These are phyloP conservation scores for Ammodytes dubius DNA, from an alignment of 2,113 vertebrate species.

Conservation along the genomic window DNA sequence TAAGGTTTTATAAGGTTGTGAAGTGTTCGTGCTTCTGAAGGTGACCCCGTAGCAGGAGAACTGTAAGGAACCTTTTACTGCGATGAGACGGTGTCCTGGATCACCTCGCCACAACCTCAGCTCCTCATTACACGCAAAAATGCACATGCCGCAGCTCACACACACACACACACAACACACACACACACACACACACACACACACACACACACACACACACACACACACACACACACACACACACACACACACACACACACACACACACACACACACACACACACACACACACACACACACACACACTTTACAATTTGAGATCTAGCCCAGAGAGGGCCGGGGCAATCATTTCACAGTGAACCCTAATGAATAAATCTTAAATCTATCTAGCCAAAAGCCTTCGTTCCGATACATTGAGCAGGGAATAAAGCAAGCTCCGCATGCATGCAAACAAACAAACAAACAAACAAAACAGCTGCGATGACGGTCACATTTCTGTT, in stretches of 20 bases:
- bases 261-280: not conserved
- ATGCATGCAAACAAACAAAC: conserved; percentile 1
- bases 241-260: not conserved
- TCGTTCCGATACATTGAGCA: not conserved
- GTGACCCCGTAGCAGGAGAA: conserved; percentile 62
- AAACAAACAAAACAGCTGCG: conserved; percentile 4
- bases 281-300: not conserved
- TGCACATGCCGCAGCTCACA: too few species aligned
- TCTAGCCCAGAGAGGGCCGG: conserved; percentile 15
- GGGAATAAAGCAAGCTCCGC: not conserved
- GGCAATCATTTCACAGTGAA: conserved; percentile 37
- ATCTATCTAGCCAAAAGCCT: conserved; percentile 4
- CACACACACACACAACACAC: conserved; percentile 17
- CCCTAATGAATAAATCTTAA: conserved; percentile 41
- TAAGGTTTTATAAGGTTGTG: conserved; percentile 68
- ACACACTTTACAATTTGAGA: conserved; percentile 8
- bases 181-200: not conserved
- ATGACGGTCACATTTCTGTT: conserved; percentile 21
- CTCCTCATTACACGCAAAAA: conserved; percentile 12
- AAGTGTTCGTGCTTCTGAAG: conserved; percentile 62
- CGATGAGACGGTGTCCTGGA: conserved; percentile 65
- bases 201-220: not conserved
- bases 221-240: not conserved
- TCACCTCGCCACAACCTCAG: conserved; percentile 56
- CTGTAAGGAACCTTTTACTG: conserved; percentile 68